Evolutionary conservation across 2,888 invertebrate species (phyloP), one percentile per base, ranked within the genome.

Genomic region (Cataglyphis rosenhaueri): DNA sequence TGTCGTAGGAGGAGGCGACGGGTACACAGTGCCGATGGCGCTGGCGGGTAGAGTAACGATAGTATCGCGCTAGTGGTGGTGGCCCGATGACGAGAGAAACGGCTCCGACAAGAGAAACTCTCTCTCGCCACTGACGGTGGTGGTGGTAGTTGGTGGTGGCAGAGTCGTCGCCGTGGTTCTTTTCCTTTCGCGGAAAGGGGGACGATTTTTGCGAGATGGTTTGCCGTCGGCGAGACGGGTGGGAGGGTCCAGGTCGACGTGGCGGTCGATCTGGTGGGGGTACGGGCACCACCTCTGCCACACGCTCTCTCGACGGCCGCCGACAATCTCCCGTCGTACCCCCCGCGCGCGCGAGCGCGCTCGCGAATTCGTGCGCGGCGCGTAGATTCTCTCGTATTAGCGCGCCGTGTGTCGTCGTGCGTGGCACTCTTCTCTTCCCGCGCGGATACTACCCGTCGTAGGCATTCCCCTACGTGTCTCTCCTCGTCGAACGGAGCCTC

Each of bases 181-280:
- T 94, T 93, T 92, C 91, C 91, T 92, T 91, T 90, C 86, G 85
- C 88, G 91, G 92, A 92, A 92, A 92, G 91, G 92, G 92, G 92
- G 93, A 91, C 92, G 93, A 94, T 94, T 94, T 94, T 94, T 94
- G 93, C 92, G 92, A 93, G 93, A 92, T 92, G 92, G 92, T 92
- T 92, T 91, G 91, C 91, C 90, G 91, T 88, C 91, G 88, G 85
- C 88, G 85, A 86, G 84, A 82, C 89, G 88, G 91, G 92, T 94
- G 93, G 94, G 94, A 93, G 94, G 94, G 91, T 92, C 94, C 92
- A 91, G 90, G 89, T 89, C 89, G 90, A 91, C 92, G 90, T 91
- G 91, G 89, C 91, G 91, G 86, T 87, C 81, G 84, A 75, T 78
- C 78, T 88, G 87, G 91, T 87, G 90, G 89, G 91, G 90, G 87